phyloP scores from a whole-genome alignment of 2,113 vertebrate species.

The Zapornia atra region DNA sequence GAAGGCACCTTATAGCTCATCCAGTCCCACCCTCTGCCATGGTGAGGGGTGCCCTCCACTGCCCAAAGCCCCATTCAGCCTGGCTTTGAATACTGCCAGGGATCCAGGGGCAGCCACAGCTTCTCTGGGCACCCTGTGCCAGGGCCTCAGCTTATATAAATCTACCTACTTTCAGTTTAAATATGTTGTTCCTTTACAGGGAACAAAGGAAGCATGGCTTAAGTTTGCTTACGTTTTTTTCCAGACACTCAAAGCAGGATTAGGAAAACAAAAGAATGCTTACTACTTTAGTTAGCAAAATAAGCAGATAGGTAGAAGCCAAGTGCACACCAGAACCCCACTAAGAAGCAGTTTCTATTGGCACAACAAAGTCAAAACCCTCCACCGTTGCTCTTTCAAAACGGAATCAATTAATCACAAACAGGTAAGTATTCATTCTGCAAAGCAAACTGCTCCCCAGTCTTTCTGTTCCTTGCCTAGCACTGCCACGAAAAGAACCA shows the following conservation, averaged over 20 bases:
- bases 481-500: background rate
- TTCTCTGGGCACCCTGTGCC: no score
- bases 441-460: background rate
- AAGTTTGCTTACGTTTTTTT: background rate
- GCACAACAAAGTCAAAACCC: background rate
- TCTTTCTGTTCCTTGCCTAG: background rate
- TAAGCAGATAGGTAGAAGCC: background rate
- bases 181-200: background rate
- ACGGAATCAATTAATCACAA: background rate
- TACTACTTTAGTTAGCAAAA: background rate
- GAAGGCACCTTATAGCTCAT: no score
- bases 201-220: background rate
- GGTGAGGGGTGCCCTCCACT: no score
- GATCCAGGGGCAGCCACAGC: no score
- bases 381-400: background rate
- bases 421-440: background rate
- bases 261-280: background rate
- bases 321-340: background rate
- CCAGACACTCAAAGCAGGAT: background rate
- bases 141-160: no score
- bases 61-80: no score
- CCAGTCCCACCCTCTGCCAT: no score
- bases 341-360: background rate
- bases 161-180: no score
- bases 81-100: no score